Percentiles rank a stretch among this genome's conserved stretches.
These are phyloP conservation scores for Anguilla obscura DNA, from an alignment of 2,797 vertebrate genomes.

Conservation along the genomic window DNA sequence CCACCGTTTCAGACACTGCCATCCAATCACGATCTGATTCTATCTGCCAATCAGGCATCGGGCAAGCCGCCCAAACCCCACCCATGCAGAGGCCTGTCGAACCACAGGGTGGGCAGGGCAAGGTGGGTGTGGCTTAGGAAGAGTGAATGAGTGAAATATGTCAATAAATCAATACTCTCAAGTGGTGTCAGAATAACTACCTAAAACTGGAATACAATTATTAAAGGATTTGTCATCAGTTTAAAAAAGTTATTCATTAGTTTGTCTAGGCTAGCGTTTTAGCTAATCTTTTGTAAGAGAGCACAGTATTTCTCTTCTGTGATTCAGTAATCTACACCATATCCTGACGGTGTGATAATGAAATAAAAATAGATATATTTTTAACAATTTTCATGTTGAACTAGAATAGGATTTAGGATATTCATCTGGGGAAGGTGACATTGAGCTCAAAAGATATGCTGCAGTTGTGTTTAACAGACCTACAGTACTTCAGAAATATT, in stretches of 20 bases:
- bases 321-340: neutral
- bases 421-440: neutral
- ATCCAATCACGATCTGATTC: slow-evolving; percentile 81
- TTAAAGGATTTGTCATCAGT: neutral
- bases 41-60: slow-evolving; percentile 72
- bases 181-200: neutral
- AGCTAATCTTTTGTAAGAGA: neutral
- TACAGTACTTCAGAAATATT: neutral
- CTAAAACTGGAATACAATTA: neutral
- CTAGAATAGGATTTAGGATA: neutral
- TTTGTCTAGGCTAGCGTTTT: neutral
- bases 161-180: neutral
- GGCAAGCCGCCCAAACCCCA: slow-evolving; percentile 81
- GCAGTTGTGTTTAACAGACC: neutral
- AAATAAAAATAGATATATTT: neutral
- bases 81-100: slow-evolving; percentile 92
- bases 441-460: neutral
- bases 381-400: slow-evolving; percentile 8
- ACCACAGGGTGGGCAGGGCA: slow-evolving; percentile 87
- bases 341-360: neutral
- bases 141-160: neutral
- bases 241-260: neutral
- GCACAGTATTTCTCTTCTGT: neutral
- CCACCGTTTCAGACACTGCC: slow-evolving; percentile 79
- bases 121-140: slow-evolving; percentile 70